phyloP scores from a whole-genome alignment of 2,113 vertebrate genomes.

The Microcebus ravelobensis region DNA sequence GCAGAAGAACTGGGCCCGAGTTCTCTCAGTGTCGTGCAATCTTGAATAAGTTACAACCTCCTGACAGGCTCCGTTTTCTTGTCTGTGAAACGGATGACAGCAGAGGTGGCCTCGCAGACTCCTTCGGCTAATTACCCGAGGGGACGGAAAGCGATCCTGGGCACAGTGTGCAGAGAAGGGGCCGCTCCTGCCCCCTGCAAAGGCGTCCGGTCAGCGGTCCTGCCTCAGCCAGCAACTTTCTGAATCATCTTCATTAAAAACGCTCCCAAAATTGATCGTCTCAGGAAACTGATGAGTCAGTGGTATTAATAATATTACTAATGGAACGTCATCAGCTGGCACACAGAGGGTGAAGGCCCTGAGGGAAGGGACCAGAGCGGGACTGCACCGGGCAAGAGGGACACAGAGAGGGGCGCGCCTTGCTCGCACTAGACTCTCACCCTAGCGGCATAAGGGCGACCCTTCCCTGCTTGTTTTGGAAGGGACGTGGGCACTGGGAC shows the following conservation, averaged over 20 bases:
- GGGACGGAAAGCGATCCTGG: fast-evolving
- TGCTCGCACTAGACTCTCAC: background rate
- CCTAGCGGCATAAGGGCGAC: background rate
- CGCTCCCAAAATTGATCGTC: background rate
- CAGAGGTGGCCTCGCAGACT: background rate
- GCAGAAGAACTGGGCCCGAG: background rate
- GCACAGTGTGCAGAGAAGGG: background rate
- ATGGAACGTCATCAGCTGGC: background rate
- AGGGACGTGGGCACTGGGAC: background rate
- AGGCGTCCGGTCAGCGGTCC: fast-evolving
- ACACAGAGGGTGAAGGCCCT: background rate
- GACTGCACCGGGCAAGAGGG: fast-evolving
- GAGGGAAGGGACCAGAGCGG: too few relatives aligned
- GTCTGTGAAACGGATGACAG: too few relatives aligned
- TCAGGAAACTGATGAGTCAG: background rate
- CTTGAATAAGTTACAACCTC: background rate
- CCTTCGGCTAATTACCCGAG: background rate
- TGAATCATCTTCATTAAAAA: background rate
- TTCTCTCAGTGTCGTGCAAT: fast-evolving
- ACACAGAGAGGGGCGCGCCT: too few relatives aligned
- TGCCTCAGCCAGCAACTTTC: background rate
- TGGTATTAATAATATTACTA: too few relatives aligned
- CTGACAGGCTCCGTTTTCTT: background rate
- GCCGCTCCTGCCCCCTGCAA: background rate
- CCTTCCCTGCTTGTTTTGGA: background rate